These are phyloP conservation scores for Pempheris klunzingeri DNA, from an alignment of 2,797 vertebrate species.

Conservation along the genomic window DNA sequence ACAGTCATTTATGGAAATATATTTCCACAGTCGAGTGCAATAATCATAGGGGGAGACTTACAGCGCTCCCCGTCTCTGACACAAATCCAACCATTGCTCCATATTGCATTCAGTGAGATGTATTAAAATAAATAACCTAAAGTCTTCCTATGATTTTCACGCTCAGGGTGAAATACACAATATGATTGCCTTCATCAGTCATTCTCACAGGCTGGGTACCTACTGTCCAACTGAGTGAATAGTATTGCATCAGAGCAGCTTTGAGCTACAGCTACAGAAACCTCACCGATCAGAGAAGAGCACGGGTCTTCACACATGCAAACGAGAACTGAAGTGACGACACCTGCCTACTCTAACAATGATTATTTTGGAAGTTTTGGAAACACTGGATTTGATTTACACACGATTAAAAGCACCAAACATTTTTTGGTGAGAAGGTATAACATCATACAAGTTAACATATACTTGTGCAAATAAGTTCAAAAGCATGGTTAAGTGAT, in stretches of 20 bases:
- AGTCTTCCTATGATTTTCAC: constrained; percentile 69
- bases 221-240: constrained; percentile 64
- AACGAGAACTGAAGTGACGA: constrained; percentile 47
- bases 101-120: constrained; percentile 71
- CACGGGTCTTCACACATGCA: constrained; percentile 71
- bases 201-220: constrained; percentile 78
- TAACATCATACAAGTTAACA: constrained; percentile 60
- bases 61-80: constrained; percentile 44
- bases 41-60: constrained; percentile 65
- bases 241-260: constrained; percentile 79
- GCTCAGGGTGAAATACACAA: constrained; percentile 67
- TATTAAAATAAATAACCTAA: constrained; percentile 85
- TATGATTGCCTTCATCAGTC: constrained; percentile 84
- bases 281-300: constrained; percentile 52
- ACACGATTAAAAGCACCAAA: constrained; percentile 67
- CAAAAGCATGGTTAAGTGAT: constrained; percentile 65
- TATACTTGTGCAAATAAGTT: constrained; percentile 77
- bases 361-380: constrained; percentile 57
- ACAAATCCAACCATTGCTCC: constrained; percentile 55
- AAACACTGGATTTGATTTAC: constrained; percentile 80
- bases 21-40: constrained; percentile 86
- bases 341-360: constrained; percentile 35
- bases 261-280: constrained; percentile 64
- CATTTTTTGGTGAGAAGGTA: constrained; percentile 68
- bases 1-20: constrained; percentile 86